Conservation (phyloP, 2,888 invertebrate species). For the Parascotia fuliginaria region DNA sequence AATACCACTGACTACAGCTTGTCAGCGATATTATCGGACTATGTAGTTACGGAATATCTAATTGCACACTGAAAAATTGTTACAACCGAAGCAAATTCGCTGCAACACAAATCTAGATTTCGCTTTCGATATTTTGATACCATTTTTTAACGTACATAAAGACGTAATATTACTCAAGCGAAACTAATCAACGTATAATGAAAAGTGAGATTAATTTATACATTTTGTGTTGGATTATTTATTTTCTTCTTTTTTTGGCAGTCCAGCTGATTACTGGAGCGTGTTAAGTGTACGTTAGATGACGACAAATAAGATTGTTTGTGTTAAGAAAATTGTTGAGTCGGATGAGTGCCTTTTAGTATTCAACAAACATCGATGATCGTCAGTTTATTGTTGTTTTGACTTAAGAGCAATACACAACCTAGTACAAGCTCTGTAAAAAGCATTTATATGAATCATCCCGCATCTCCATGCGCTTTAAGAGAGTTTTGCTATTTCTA, state of each 20-base stretch:
- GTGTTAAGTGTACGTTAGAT: background rate
- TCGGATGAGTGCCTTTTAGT: background rate
- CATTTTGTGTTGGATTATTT: slow-evolving; percentile 11
- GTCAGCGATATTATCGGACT: too few relatives aligned
- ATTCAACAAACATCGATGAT: background rate
- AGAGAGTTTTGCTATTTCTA: too few relatives aligned
- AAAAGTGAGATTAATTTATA: slow-evolving; percentile 35
- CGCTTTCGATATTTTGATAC: background rate
- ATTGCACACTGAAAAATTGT: background rate
- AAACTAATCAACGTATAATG: slow-evolving; percentile 23
- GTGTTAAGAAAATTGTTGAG: background rate
- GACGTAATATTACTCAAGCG: slow-evolving; percentile 30
- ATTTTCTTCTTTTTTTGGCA: slow-evolving; percentile 12
- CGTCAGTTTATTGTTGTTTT: background rate
- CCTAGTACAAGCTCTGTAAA: too few relatives aligned
- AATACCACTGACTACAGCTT: too few relatives aligned
- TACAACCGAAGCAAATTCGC: background rate
- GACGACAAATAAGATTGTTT: background rate
- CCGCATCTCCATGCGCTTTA: too few relatives aligned
- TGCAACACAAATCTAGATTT: background rate
- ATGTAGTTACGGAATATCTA: background rate
- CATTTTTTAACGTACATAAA: background rate
- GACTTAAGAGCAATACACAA: too few relatives aligned
- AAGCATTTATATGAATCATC: too few relatives aligned
- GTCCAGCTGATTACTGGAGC: slow-evolving; percentile 11